Evolutionary conservation across 2,888 invertebrate genomes (phyloP).

Genomic region (Coleophora deauratella): DNA sequence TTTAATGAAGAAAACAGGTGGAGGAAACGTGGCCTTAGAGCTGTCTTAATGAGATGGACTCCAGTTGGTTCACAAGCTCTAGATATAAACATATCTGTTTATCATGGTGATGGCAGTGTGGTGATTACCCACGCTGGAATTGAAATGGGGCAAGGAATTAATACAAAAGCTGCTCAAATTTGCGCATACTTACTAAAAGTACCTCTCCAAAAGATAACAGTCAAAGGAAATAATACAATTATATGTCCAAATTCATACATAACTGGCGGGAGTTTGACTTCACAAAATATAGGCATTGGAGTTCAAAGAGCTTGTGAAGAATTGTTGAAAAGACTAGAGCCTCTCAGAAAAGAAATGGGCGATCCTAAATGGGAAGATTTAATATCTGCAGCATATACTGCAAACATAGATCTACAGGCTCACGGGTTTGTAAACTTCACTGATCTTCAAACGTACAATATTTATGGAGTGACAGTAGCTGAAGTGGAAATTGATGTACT

Average conservation of each 20-base stretch:
- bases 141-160: slow-evolving; percentile 84
- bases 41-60: slow-evolving; percentile 61
- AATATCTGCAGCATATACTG: slow-evolving; percentile 58
- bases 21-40: slow-evolving; percentile 75
- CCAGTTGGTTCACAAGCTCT: slow-evolving; percentile 66
- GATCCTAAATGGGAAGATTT: slow-evolving; percentile 73
- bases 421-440: slow-evolving; percentile 57
- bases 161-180: slow-evolving; percentile 83
- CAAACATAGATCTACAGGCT: slow-evolving; percentile 70
- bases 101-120: slow-evolving; percentile 78
- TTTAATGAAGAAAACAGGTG: slow-evolving; percentile 78
- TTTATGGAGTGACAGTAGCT: slow-evolving; percentile 74
- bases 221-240: slow-evolving; percentile 72
- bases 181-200: slow-evolving; percentile 79
- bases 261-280: slow-evolving; percentile 75
- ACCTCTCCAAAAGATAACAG: slow-evolving; percentile 71
- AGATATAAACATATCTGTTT: slow-evolving; percentile 74
- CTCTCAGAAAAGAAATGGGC: slow-evolving; percentile 59
- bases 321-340: slow-evolving; percentile 30
- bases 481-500: slow-evolving; percentile 84
- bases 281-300: slow-evolving; percentile 48
- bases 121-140: slow-evolving; percentile 77
- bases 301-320: slow-evolving; percentile 29
- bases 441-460: slow-evolving; percentile 60
- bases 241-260: slow-evolving; percentile 68